phyloP scores from a whole-genome alignment of 2,113 vertebrate species.

The Furnarius figulus region DNA sequence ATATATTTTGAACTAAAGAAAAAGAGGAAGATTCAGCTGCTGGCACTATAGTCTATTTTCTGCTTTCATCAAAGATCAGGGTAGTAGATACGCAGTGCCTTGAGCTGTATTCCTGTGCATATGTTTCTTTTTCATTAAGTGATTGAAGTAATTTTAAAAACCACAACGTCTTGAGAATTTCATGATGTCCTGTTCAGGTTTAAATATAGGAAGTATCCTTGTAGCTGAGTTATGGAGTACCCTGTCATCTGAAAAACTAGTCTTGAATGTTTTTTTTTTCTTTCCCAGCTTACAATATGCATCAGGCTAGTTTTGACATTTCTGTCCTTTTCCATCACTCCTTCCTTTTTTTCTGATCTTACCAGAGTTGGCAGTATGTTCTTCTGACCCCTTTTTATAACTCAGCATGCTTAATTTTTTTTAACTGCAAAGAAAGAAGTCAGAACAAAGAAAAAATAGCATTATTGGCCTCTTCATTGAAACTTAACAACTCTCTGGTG shows the following conservation, averaged over 20 bases:
- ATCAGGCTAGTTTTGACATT: not conserved
- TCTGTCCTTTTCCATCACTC: not conserved
- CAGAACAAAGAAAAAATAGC: not conserved
- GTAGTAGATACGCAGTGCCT: not conserved
- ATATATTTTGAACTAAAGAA: not conserved
- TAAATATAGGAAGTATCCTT: not conserved
- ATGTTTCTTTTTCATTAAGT: not conserved
- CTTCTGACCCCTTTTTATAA: not conserved
- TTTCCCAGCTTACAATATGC: not conserved
- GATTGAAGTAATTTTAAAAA: not conserved
- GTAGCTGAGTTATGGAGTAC: not conserved
- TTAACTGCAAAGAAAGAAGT: not conserved
- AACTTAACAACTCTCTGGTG: not conserved
- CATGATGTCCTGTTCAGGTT: not conserved
- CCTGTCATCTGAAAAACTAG: not conserved
- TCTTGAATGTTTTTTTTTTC: not conserved
- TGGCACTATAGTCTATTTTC: not conserved
- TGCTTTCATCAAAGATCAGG: not conserved
- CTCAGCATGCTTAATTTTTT: not conserved
- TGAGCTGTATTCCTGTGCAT: not conserved
- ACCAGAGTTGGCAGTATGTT: not conserved
- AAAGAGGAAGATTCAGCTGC: not conserved
- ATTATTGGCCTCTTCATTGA: not conserved
- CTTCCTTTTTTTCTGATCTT: not conserved
- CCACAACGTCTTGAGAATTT: not conserved